A percentile compares a stretch with the other conserved stretches of the same genome.
These are phyloP conservation scores for Lithobates sylvaticus DNA, from an alignment of 2,797 vertebrate genomes.

Conservation along the genomic window DNA sequence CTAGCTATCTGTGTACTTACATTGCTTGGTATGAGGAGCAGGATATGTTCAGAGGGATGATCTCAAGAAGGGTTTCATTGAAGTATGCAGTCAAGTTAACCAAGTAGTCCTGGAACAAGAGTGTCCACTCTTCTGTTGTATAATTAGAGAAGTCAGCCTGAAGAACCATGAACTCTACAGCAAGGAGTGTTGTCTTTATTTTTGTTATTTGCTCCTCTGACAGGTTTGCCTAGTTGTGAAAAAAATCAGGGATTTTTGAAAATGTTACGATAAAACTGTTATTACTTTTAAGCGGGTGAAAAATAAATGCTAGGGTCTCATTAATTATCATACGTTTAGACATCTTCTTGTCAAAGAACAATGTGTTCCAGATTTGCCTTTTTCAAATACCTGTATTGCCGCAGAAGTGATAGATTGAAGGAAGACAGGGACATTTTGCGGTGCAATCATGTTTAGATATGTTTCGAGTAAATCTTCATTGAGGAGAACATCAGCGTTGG, in stretches of 20 bases:
- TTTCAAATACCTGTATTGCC: slow-evolving; percentile 20
- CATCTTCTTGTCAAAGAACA: background rate
- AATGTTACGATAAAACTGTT: too few relatives aligned
- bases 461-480: background rate
- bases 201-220: background rate
- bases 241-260: too few relatives aligned
- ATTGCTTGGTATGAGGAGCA: slow-evolving; percentile 41
- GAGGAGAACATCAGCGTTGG: background rate
- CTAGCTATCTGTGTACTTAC: slow-evolving; percentile 9
- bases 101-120: slow-evolving; percentile 4
- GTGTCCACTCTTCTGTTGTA: slow-evolving; percentile 3
- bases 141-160: background rate
- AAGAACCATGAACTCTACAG: background rate
- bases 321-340: background rate
- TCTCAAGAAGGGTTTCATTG: slow-evolving; percentile 4
- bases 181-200: background rate
- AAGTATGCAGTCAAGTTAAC: background rate
- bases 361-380: background rate
- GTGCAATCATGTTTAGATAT: background rate
- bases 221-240: slow-evolving; percentile 1
- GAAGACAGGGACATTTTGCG: slow-evolving; percentile 8
- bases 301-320: too few relatives aligned
- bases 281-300: too few relatives aligned
- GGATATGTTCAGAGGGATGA: slow-evolving; percentile 15
- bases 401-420: background rate